Conservation (phyloP, 2,113 vertebrate genomes). For the Gadus chalcogrammus region DNA sequence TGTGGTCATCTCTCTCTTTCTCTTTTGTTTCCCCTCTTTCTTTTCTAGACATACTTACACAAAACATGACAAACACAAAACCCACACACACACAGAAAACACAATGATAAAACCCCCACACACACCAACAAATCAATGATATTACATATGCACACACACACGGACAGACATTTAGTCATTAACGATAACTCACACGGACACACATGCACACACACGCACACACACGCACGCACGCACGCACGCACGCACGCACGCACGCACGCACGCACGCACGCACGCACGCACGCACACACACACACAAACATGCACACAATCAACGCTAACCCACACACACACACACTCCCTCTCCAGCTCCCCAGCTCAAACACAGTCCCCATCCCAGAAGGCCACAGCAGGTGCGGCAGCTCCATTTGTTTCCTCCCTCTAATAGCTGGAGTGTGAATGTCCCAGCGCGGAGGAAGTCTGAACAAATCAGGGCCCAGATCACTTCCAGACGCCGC, state of each 20-base stretch:
- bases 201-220: slow-evolving; percentile 20
- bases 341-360: slow-evolving; percentile 12
- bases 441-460: slow-evolving; percentile 18
- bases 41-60: no score
- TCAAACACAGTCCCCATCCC: slow-evolving; percentile 2
- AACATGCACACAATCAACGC: not conserved
- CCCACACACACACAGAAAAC: no score
- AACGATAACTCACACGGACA: slow-evolving; percentile 9
- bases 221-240: slow-evolving; percentile 19
- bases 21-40: no score
- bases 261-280: slow-evolving; percentile 9
- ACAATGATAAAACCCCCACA: no score
- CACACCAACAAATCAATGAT: no score
- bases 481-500: slow-evolving; percentile 38
- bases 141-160: not conserved
- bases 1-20: no score
- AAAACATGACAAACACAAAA: no score
- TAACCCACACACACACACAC: slow-evolving; percentile 10
- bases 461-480: slow-evolving; percentile 36
- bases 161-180: not conserved
- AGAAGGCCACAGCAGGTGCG: slow-evolving; percentile 18
- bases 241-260: slow-evolving; percentile 9
- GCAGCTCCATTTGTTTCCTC: slow-evolving; percentile 11
- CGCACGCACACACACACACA: slow-evolving; percentile 1
- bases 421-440: slow-evolving; percentile 14